Percentiles rank a stretch among this genome's conserved stretches.
phyloP scores from a whole-genome alignment of 1,140 invertebrate genomes.

The Watersipora subatra region DNA sequence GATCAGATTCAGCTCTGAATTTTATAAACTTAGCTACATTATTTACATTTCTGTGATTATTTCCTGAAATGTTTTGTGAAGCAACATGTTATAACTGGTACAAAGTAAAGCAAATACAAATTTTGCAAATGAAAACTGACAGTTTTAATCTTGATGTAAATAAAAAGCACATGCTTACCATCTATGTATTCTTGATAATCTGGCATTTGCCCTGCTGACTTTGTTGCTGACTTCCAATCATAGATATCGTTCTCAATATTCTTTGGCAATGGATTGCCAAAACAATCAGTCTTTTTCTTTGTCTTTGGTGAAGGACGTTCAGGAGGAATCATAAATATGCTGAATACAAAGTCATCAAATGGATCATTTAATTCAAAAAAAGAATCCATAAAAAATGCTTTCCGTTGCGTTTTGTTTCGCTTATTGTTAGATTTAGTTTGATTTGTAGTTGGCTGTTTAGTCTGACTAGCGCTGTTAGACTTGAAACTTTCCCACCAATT shows the following conservation, averaged over 20 bases:
- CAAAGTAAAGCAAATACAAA: no score
- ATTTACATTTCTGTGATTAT: background rate
- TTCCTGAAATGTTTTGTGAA: background rate
- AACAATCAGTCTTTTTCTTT: background rate
- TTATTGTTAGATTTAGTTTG: background rate
- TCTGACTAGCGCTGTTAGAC: background rate
- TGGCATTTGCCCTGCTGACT: background rate
- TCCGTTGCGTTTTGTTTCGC: background rate
- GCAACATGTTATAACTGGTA: background rate
- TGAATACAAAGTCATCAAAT: background rate
- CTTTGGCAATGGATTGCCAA: background rate
- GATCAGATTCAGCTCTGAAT: background rate
- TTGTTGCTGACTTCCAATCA: background rate
- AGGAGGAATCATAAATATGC: background rate
- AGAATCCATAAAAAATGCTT: background rate
- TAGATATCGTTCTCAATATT: background rate
- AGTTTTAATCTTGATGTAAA: background rate
- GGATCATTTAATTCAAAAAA: background rate
- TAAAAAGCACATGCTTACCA: background rate
- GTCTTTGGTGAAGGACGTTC: background rate
- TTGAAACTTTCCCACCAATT: background rate
- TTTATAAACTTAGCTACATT: background rate
- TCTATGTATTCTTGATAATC: background rate
- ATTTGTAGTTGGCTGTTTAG: background rate
- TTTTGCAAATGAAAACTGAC: no score